Conservation (phyloP, 2,113 vertebrate genomes). For the Melozone crissalis region DNA sequence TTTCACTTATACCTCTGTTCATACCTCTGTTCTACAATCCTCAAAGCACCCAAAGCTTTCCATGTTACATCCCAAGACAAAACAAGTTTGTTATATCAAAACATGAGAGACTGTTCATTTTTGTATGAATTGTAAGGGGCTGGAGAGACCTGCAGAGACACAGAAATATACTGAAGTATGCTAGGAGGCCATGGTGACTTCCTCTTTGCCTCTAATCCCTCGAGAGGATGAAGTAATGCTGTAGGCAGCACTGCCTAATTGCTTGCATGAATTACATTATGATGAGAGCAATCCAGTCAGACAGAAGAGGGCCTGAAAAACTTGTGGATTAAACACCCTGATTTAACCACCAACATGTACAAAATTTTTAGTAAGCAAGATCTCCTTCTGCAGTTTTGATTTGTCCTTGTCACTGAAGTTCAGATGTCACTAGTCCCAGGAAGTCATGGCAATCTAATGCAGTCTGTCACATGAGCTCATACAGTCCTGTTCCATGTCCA, state of each 20-base stretch:
- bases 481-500: background rate
- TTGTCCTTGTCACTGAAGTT: background rate
- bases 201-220: background rate
- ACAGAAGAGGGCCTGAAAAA: background rate
- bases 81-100: background rate
- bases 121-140: background rate
- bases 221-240: background rate
- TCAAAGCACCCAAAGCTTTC: background rate
- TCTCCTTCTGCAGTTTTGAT: background rate
- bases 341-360: background rate
- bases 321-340: background rate
- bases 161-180: background rate
- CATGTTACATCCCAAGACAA: background rate
- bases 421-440: background rate
- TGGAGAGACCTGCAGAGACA: background rate
- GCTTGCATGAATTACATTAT: background rate
- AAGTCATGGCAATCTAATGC: background rate
- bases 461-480: background rate
- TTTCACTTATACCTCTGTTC: background rate
- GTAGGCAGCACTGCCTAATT: background rate
- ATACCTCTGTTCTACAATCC: background rate
- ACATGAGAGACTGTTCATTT: background rate
- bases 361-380: background rate
- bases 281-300: background rate
- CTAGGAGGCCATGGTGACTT: background rate